Evolutionary conservation across 2,888 invertebrate genomes (phyloP).

Genomic region (Balanococcus diminutus): DNA sequence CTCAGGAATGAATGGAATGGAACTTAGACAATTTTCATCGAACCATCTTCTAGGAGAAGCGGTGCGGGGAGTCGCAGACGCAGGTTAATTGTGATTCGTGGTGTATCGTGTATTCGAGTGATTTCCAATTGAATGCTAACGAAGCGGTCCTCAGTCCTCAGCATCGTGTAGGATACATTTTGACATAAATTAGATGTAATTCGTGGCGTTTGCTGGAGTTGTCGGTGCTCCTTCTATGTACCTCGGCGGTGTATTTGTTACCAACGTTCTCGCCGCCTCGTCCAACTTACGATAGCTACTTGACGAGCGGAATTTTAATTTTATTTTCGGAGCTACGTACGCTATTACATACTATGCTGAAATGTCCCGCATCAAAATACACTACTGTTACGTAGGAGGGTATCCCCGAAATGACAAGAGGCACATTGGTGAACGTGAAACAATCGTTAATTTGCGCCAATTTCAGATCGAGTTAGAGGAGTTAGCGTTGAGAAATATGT

Average conservation of each 20-base stretch:
- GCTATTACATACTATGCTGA: too few species aligned
- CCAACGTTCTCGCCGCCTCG: background rate
- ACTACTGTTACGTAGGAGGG: background rate
- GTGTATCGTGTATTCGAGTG: background rate
- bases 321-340: background rate
- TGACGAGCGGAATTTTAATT: slow-evolving; percentile 23
- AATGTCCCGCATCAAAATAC: background rate
- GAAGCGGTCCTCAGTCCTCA: background rate
- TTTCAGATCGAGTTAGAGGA: background rate
- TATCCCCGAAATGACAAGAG: background rate
- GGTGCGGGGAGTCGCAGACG: too few species aligned
- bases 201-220: background rate
- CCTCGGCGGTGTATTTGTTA: background rate
- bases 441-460: slow-evolving; percentile 16
- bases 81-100: slow-evolving; percentile 28
- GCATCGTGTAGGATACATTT: background rate
- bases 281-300: too few species aligned
- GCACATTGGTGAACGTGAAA: background rate
- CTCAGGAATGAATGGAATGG: background rate
- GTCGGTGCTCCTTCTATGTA: too few species aligned
- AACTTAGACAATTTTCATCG: background rate
- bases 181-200: slow-evolving; percentile 28
- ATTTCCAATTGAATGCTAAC: slow-evolving; percentile 34
- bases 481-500: slow-evolving; percentile 14
- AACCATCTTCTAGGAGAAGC: background rate